These are phyloP conservation scores for Hypomecis atomaria DNA, from an alignment of 2,888 invertebrate species.

Conservation along the genomic window DNA sequence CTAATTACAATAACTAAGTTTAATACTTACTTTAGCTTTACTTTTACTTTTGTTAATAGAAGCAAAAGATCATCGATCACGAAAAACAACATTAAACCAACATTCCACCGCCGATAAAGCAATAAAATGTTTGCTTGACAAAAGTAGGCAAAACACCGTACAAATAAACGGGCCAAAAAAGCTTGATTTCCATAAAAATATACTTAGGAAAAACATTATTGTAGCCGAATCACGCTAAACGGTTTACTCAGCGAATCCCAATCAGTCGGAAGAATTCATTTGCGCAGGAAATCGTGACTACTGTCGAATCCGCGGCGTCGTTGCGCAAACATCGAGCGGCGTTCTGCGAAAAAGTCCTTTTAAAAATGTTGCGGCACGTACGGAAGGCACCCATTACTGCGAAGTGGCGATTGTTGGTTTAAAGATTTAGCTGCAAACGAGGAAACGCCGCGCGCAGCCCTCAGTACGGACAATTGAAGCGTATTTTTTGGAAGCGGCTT, in stretches of 20 bases:
- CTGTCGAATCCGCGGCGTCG: constrained; percentile 60
- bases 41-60: too few species aligned
- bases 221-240: constrained; percentile 64
- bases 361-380: constrained; percentile 84
- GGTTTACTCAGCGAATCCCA: constrained; percentile 72
- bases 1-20: too few species aligned
- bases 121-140: not conserved
- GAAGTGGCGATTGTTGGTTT: constrained; percentile 81
- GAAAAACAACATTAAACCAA: not conserved
- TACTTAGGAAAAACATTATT: constrained; percentile 44
- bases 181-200: constrained; percentile 28
- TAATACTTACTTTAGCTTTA: too few species aligned
- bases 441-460: constrained; percentile 47
- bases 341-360: constrained; percentile 83
- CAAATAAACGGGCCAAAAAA: constrained; percentile 32
- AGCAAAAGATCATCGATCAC: too few species aligned
- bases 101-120: not conserved
- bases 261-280: constrained; percentile 76
- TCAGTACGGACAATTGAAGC: constrained; percentile 21
- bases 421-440: constrained; percentile 77
- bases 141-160: not conserved
- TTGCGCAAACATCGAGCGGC: constrained; percentile 71
- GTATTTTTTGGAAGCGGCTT: constrained; percentile 32
- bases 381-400: constrained; percentile 82
- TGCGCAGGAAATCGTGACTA: constrained; percentile 76